Evolutionary conservation across 2,888 invertebrate genomes (phyloP).

Genomic region (Alviniconcha strummeri): DNA sequence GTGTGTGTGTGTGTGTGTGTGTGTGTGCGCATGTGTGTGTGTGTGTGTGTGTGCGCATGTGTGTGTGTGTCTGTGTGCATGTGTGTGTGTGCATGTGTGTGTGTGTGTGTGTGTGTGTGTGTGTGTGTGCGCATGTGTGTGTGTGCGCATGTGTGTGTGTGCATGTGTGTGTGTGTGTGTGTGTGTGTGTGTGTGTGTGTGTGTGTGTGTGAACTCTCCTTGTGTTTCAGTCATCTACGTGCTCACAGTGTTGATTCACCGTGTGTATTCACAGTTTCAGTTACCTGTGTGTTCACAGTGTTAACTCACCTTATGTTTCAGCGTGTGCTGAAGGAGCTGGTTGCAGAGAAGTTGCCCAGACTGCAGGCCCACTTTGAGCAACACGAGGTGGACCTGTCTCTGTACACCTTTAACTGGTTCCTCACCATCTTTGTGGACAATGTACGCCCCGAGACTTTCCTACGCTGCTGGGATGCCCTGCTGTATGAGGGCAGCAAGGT

Average conservation of each 20-base stretch:
- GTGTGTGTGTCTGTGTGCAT: neutral
- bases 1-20: neutral
- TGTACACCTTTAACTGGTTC: conserved; percentile 78
- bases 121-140: neutral
- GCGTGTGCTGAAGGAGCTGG: conserved; percentile 76
- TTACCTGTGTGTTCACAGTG: too few relatives aligned
- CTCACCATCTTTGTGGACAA: conserved; percentile 77
- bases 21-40: neutral
- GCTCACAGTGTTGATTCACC: too few relatives aligned
- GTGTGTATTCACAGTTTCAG: too few relatives aligned
- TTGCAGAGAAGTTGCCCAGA: conserved; percentile 76
- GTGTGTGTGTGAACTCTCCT: too few relatives aligned
- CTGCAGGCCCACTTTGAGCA: conserved; percentile 74
- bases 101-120: neutral
- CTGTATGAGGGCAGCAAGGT: conserved; percentile 78
- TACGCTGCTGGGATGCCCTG: conserved; percentile 77
- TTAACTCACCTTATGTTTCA: conserved; percentile 50
- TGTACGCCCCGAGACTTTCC: conserved; percentile 75
- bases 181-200: neutral
- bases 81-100: neutral
- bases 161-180: neutral
- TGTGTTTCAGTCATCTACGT: too few relatives aligned
- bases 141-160: neutral
- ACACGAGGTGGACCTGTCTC: conserved; percentile 74
- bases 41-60: neutral